Percentiles rank a stretch among this genome's conserved stretches.
Conservation (phyloP, 2,888 invertebrate species). For the Miltochrista miniata region DNA sequence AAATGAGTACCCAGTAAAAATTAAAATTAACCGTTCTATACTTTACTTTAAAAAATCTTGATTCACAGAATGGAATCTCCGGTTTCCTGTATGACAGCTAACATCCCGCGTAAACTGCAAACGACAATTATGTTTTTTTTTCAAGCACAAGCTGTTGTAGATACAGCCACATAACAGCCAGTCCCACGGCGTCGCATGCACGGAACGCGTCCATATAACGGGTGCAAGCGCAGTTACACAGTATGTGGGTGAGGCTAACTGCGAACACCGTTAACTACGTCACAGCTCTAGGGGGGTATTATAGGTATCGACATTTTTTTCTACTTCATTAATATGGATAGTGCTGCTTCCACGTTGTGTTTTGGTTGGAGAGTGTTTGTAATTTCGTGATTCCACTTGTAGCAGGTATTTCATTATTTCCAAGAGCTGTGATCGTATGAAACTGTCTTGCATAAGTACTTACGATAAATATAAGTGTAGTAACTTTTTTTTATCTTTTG, state of each 20-base stretch:
- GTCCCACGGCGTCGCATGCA: constrained; percentile 57
- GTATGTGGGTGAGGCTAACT: constrained; percentile 81
- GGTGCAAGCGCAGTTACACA: constrained; percentile 71
- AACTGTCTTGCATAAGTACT: no score
- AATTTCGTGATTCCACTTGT: constrained; percentile 3
- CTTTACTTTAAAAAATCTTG: no score
- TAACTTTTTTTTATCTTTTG: no score
- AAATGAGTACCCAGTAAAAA: no score
- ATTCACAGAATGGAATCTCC: not conserved
- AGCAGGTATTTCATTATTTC: no score
- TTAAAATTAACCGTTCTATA: no score
- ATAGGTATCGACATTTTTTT: constrained; percentile 27
- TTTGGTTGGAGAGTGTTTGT: not conserved
- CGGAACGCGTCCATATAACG: constrained; percentile 77
- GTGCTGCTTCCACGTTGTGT: not conserved
- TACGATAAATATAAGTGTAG: no score
- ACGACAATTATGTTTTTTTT: constrained; percentile 36
- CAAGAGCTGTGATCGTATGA: no score
- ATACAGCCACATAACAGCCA: constrained; percentile 31
- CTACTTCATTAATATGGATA: constrained; percentile 9
- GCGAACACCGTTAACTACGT: constrained; percentile 73
- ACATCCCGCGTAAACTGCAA: constrained; percentile 22
- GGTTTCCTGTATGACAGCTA: not conserved
- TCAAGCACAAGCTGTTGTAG: constrained; percentile 35
- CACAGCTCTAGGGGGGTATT: constrained; percentile 58